phyloP scores from a whole-genome alignment of 2,113 vertebrate species.

The Hiodon alosoides region DNA sequence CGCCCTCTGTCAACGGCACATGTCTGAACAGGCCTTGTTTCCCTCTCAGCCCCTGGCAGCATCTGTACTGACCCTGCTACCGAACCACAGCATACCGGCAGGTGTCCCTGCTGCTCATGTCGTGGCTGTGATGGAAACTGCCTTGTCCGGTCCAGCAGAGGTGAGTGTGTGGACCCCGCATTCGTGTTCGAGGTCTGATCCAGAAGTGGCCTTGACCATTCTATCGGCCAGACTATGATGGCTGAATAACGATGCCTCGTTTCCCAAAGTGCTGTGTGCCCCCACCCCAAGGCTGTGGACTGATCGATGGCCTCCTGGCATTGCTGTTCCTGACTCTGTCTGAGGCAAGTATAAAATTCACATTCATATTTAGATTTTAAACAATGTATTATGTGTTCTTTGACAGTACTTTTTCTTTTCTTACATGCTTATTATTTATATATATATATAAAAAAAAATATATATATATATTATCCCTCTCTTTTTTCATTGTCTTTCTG shows the following conservation, averaged over 20 bases:
- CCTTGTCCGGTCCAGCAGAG: slow-evolving; percentile 41
- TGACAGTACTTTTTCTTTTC: not conserved
- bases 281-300: slow-evolving; percentile 51
- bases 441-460: too few species aligned
- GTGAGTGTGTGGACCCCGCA: slow-evolving; percentile 35
- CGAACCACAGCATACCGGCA: slow-evolving; percentile 38
- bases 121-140: slow-evolving; percentile 36
- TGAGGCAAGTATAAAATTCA: slow-evolving; percentile 48
- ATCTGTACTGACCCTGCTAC: slow-evolving; percentile 52
- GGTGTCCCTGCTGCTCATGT: slow-evolving; percentile 45
- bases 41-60: slow-evolving; percentile 53
- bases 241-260: too few species aligned
- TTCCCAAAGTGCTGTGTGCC: slow-evolving; percentile 27
- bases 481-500: not conserved
- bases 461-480: slow-evolving; percentile 1
- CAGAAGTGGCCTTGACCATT: not conserved
- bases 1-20: not conserved
- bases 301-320: slow-evolving; percentile 59
- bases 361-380: slow-evolving; percentile 8
- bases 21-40: not conserved
- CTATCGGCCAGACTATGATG: not conserved
- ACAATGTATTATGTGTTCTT: slow-evolving; percentile 11
- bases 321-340: slow-evolving; percentile 52
- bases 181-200: not conserved
- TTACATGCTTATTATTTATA: not conserved